Evolutionary conservation across 2,113 vertebrate species (phyloP).

Genomic region (Egretta garzetta): DNA sequence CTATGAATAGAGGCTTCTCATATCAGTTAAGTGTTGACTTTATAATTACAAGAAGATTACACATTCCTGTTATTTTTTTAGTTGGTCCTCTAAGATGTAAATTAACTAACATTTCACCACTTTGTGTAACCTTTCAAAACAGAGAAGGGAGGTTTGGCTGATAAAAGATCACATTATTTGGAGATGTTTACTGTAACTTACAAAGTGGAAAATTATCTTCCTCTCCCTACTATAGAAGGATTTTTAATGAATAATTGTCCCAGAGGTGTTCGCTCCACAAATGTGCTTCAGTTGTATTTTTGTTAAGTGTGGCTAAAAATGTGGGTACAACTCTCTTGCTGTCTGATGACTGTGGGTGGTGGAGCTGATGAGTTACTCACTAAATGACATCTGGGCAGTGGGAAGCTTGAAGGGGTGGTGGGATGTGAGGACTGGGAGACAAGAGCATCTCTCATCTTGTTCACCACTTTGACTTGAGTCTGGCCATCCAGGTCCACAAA

Average conservation of each 20-base stretch:
- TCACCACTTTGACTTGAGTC: neutral
- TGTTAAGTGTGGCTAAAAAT: neutral
- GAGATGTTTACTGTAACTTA: neutral
- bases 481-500: neutral
- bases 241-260: neutral
- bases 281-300: neutral
- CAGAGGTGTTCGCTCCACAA: neutral
- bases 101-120: constrained; percentile 14
- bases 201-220: neutral
- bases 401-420: neutral
- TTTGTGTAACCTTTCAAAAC: neutral
- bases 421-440: neutral
- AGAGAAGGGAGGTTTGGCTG: neutral
- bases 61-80: neutral
- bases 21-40: constrained; percentile 20
- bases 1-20: constrained; percentile 40
- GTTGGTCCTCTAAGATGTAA: neutral
- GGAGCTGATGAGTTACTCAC: neutral
- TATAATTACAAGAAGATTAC: neutral
- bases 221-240: neutral
- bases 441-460: neutral
- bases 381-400: neutral
- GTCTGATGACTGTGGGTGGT: neutral
- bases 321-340: neutral
- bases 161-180: neutral